Base-by-base conservation (phyloP, 2,797 vertebrate species). In the Poliocrania exsul region DNA sequence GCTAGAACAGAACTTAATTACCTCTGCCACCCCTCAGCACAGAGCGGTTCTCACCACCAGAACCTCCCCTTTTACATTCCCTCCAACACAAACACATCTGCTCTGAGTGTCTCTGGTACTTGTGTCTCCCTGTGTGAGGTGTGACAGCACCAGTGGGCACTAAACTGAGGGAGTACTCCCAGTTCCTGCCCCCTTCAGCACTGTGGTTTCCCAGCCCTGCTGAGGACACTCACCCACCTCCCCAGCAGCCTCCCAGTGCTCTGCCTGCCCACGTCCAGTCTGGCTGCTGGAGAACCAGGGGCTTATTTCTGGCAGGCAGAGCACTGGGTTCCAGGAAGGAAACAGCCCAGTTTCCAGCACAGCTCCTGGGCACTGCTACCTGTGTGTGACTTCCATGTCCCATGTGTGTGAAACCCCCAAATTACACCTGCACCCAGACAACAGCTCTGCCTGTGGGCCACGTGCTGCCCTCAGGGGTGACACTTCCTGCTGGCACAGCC, bases 251-350 rank as follows among this genome's bases (percentile, higher is more conserved):
- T 90, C 88, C 64, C 75, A 64, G 89, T 51, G 72, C 82, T 72
- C 58, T 75, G 11, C 4, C 82, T 72, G 88, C 94, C 95, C 65
- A 96, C 94, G 19, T 57, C 81, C 93, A 95, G 90, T 92, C 96
- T 95, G 95, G 85, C 82, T 95, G 69, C 91, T 93, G 94, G 91
- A 86, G 91, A 95, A 96, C 38, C 65, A 65, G 65, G n/a, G 7
- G 18, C 26, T 91, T 92, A 78, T 95, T 94, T 95, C 35, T 35
- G 82, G 88, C 73, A 95, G 53, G 44, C 42, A 61, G 70, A 94
- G 78, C 47, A 44, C 58, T 14, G 67, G 74, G 66, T 56, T 75
- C 89, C 7, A 69, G 57, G 26, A 74, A 79, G 38, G 70, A 86
- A 93, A 88, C 2, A 0, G 38, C 31, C 35, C 80, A 70, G 66